Conservation (phyloP, 1,140 invertebrate species). For the Drosophila mauritiana region DNA sequence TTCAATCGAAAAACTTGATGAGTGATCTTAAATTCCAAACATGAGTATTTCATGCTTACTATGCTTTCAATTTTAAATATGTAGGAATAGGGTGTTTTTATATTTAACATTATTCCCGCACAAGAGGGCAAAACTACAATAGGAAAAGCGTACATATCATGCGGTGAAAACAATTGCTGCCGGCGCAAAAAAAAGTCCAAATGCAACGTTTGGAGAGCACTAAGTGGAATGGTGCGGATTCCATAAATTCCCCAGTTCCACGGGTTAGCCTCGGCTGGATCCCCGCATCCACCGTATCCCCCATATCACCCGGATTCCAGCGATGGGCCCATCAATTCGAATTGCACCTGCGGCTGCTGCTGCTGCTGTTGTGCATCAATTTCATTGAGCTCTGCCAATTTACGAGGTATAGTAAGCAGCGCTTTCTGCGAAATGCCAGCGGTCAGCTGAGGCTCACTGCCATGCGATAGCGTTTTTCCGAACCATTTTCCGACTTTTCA, state of each 20-base stretch:
- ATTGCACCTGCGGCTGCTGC: slow-evolving; percentile 47
- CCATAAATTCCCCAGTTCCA: slow-evolving; percentile 34
- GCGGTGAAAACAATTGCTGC: background rate
- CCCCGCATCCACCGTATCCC: background rate
- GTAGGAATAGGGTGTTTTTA: no score
- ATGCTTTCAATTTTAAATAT: no score
- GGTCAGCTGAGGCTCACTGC: slow-evolving; percentile 44
- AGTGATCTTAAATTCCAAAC: no score
- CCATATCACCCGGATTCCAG: slow-evolving; percentile 2
- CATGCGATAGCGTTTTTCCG: slow-evolving; percentile 4
- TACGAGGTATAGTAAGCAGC: slow-evolving; percentile 54
- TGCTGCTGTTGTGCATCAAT: slow-evolving; percentile 43
- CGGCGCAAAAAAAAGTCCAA: background rate
- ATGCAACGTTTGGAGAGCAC: background rate
- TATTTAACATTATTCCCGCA: no score
- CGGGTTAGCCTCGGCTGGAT: background rate
- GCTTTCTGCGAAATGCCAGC: slow-evolving; percentile 43
- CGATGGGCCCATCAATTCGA: slow-evolving; percentile 49
- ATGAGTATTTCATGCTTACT: no score
- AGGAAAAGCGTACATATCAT: background rate
- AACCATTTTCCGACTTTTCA: slow-evolving; percentile 1
- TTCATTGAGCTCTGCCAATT: slow-evolving; percentile 59
- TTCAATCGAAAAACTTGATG: no score
- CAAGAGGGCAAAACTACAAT: no score
- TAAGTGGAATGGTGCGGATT: slow-evolving; percentile 25